Conservation (phyloP, 2,113 vertebrate species). For the Erinaceus europaeus region DNA sequence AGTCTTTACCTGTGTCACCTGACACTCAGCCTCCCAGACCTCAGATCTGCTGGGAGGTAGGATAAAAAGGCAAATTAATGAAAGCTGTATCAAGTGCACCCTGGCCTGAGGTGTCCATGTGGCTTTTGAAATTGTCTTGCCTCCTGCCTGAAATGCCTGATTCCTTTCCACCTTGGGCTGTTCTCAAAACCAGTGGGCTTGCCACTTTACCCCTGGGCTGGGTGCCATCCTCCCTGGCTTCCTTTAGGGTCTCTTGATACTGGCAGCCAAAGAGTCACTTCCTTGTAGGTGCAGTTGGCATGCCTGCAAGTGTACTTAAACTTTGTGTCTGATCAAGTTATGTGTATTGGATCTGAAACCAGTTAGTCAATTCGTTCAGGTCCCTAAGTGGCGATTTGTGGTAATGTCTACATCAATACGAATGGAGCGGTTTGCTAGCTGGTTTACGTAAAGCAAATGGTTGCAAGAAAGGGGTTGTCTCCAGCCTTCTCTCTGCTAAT, state of each 20-base stretch:
- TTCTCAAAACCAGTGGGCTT: conserved; percentile 21
- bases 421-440: conserved; percentile 82
- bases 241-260: conserved; percentile 79
- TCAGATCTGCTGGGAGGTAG: neutral
- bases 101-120: neutral
- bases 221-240: conserved; percentile 65
- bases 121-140: conserved; percentile 21
- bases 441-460: conserved; percentile 85
- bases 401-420: conserved; percentile 90
- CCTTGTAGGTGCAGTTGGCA: conserved; percentile 76
- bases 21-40: neutral
- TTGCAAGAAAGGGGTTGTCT: conserved; percentile 77
- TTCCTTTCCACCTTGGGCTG: conserved; percentile 50
- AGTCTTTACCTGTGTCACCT: neutral
- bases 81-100: neutral
- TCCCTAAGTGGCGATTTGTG: conserved; percentile 92
- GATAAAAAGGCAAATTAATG: neutral
- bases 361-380: conserved; percentile 88
- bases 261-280: conserved; percentile 77
- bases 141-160: neutral
- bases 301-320: conserved; percentile 88
- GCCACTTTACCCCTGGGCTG: conserved; percentile 53
- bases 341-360: conserved; percentile 89
- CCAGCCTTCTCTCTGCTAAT: conserved; percentile 58
- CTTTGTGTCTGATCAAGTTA: conserved; percentile 89